Evolutionary conservation across 2,888 invertebrate genomes (phyloP), one percentile per base, ranked within the genome.

Genomic region (Drosophila fungiperda): DNA sequence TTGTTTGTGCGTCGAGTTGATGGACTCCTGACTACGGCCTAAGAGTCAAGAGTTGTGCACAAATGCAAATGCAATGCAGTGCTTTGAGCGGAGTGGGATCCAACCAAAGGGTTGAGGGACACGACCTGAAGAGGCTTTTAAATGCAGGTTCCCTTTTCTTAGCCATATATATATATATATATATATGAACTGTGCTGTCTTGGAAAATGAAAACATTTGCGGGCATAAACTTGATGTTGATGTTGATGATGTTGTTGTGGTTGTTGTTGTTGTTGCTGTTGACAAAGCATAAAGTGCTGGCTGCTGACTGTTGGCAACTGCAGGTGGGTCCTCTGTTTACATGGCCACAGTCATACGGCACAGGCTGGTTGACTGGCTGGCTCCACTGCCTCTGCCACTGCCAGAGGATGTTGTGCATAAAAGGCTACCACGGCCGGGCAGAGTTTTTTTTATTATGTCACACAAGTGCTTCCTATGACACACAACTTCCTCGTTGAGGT

Each of bases 391-490:
- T 23, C 40, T 50, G 58, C 40, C 61, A 36, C 32, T 26, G 38
- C 40, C 50, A 33, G 42, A 58, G 58, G n/a, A 58, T 38, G 32
- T 29, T 29, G 57, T 59, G 61, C 58, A 70, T 70, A 64, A 76
- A 76, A 45, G 73, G 17, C 66, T 64, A 32, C 65, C 55, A 67
- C 23, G 76, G 58, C 69, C 17, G 57, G 76, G 52, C 68, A 55
- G 79, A 64, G 77, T 82, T 83, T 87, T 83, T 23, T 84, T 84
- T 88, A 88, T 86, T 86, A 88, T 86, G 87, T 88, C 80, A 82
- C 80, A 88, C 87, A 86, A 86, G 86, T 88, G 87, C 89, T 88
- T 86, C 84, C 88, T 88, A 81, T 80, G 82, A 80, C 84, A 83
- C 82, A 80, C 75, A 86, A 86, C 88, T 86, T 88, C 81, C 79